phyloP scores from a whole-genome alignment of 2,797 vertebrate genomes.

The Pangasius sanitwongsei region DNA sequence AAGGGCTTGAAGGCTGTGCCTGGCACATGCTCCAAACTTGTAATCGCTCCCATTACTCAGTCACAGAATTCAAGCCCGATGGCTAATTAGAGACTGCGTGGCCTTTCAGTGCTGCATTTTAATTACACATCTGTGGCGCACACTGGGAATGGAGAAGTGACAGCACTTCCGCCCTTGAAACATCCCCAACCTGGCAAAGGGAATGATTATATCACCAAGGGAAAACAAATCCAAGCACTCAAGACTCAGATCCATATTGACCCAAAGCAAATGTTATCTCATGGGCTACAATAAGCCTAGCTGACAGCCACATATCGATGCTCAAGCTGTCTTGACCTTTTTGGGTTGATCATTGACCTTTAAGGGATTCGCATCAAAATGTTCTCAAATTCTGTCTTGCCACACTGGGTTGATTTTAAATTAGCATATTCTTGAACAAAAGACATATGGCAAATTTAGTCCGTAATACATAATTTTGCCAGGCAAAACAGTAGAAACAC shows the following conservation, averaged over 20 bases:
- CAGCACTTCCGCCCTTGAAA: slow-evolving; percentile 42
- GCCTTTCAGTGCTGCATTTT: slow-evolving; percentile 73
- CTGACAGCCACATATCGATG: slow-evolving; percentile 26
- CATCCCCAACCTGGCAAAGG: slow-evolving; percentile 33
- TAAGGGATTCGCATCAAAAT: slow-evolving; percentile 15
- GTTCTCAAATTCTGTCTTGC: background rate
- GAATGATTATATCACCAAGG: slow-evolving; percentile 10
- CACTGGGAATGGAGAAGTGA: slow-evolving; percentile 58
- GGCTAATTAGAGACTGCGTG: slow-evolving; percentile 78
- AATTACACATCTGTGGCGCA: slow-evolving; percentile 78
- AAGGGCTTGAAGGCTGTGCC: slow-evolving; percentile 14
- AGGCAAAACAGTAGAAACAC: background rate
- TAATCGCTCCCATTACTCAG: slow-evolving; percentile 74
- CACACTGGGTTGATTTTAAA: background rate
- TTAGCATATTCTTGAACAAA: background rate
- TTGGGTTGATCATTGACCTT: slow-evolving; percentile 37
- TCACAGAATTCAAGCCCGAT: slow-evolving; percentile 70
- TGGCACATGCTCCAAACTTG: slow-evolving; percentile 74
- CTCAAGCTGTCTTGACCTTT: slow-evolving; percentile 27
- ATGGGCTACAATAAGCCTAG: background rate
- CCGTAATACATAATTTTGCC: background rate
- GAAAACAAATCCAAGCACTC: slow-evolving; percentile 29
- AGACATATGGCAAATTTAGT: background rate
- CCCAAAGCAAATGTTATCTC: slow-evolving; percentile 40
- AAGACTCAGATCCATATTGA: slow-evolving; percentile 26